Evolutionary conservation across 1,140 invertebrate genomes (phyloP).

Genomic region (Trichomalopsis sarcophagae): DNA sequence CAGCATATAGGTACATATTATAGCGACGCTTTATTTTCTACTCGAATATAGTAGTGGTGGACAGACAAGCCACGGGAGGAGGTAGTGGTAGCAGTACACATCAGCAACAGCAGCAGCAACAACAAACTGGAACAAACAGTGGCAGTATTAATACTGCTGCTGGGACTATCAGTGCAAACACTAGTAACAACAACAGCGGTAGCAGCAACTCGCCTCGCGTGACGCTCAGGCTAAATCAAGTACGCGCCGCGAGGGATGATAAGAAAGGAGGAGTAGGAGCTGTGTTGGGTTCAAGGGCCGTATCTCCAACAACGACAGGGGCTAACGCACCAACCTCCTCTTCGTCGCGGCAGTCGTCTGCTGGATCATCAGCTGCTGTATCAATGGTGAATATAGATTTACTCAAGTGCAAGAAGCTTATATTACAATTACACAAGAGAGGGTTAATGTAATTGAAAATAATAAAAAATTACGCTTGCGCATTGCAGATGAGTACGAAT

Average conservation of each 20-base stretch:
- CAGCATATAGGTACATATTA: no score
- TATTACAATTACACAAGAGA: no score
- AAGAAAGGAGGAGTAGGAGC: conserved; percentile 66
- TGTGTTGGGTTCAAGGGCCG: not conserved
- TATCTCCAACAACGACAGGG: not conserved
- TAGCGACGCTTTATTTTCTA: not conserved
- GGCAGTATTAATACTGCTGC: no score
- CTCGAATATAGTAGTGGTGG: conserved; percentile 60
- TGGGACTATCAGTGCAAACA: not conserved
- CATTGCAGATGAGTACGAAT: conserved; percentile 55
- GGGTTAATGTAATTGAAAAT: not conserved
- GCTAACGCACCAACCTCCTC: not conserved
- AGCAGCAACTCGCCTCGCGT: conserved; percentile 70
- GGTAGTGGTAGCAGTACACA: conserved; percentile 1
- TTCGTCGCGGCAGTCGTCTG: not conserved
- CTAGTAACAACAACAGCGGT: conserved; percentile 2
- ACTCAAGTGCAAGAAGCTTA: no score
- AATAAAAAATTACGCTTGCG: not conserved
- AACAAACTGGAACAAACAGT: not conserved
- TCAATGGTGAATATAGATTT: conserved; percentile 18
- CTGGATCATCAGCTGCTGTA: conserved; percentile 12
- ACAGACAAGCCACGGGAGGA: conserved; percentile 66
- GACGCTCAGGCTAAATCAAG: conserved; percentile 77
- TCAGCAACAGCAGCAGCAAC: not conserved
- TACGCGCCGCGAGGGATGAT: conserved; percentile 75